Evolutionary conservation across 2,113 vertebrate genomes (phyloP).

Genomic region (Hirundichthys speculiger): DNA sequence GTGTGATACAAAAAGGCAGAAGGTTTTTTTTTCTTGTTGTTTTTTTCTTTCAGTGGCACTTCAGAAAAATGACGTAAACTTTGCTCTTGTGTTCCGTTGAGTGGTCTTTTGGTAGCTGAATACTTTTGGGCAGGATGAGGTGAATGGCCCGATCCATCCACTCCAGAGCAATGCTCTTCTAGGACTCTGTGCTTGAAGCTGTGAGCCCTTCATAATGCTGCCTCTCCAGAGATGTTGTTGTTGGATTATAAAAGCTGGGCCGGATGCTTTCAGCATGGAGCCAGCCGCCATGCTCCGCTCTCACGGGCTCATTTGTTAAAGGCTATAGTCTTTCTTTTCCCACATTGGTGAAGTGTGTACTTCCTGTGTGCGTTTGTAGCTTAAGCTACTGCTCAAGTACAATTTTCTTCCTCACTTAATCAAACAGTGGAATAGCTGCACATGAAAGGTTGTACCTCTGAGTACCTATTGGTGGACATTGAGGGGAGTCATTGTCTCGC

Average conservation of each 20-base stretch:
- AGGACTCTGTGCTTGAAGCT: constrained; percentile 60
- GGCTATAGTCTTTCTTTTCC: constrained; percentile 73
- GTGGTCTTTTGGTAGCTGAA: constrained; percentile 76
- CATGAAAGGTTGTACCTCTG: constrained; percentile 71
- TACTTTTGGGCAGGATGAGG: constrained; percentile 66
- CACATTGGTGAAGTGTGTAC: constrained; percentile 75
- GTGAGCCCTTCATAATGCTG: constrained; percentile 65
- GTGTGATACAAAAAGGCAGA: constrained; percentile 42
- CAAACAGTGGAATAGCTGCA: constrained; percentile 73
- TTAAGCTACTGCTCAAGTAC: constrained; percentile 66
- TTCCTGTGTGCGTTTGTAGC: constrained; percentile 77
- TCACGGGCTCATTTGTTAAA: constrained; percentile 74
- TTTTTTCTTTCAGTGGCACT: constrained; percentile 42
- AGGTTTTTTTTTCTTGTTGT: constrained; percentile 21
- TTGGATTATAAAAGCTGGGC: constrained; percentile 77
- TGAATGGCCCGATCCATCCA: constrained; percentile 75
- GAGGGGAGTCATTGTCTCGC: constrained; percentile 73
- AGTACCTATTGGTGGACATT: constrained; percentile 68
- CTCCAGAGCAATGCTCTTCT: constrained; percentile 62
- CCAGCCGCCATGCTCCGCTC: constrained; percentile 65
- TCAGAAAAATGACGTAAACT: constrained; percentile 74
- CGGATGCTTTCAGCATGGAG: constrained; percentile 81
- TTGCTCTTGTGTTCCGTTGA: constrained; percentile 68
- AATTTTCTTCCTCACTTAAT: constrained; percentile 75
- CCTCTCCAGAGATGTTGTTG: constrained; percentile 81